A percentile compares a stretch with the other conserved stretches of the same genome.
Evolutionary conservation across 2,888 invertebrate species (phyloP).

Genomic region (Tortricodes alternella): DNA sequence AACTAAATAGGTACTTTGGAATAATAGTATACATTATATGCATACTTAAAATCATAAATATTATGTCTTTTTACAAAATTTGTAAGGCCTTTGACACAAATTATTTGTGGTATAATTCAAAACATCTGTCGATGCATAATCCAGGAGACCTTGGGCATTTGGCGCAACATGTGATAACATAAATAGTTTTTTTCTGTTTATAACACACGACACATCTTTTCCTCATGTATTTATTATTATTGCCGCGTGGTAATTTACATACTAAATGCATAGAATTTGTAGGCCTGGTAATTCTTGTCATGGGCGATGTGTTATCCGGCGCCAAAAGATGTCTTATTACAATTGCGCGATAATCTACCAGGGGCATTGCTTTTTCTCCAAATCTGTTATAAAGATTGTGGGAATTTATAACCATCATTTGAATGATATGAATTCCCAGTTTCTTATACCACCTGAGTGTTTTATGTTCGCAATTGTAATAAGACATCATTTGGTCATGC

Average conservation of each 20-base stretch:
- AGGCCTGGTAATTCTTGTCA: background rate
- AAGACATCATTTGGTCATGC: conserved; percentile 11
- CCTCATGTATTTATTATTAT: background rate
- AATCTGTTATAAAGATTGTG: conserved; percentile 12
- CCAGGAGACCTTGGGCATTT: conserved; percentile 3
- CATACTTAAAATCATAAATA: no score
- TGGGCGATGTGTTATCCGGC: background rate
- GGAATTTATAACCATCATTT: background rate
- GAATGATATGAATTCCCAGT: conserved; percentile 1
- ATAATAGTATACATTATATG: no score
- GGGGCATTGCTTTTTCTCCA: conserved; percentile 6
- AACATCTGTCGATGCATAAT: conserved; percentile 1
- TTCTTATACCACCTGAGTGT: conserved; percentile 17
- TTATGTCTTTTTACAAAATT: no score
- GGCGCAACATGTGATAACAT: background rate
- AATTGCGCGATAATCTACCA: conserved; percentile 1
- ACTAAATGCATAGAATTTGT: background rate
- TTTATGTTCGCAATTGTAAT: conserved; percentile 11
- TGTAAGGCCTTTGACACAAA: no score
- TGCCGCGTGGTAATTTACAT: conserved; percentile 1
- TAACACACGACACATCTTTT: conserved; percentile 4
- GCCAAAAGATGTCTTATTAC: background rate
- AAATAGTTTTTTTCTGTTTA: background rate
- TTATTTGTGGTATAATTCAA: background rate
- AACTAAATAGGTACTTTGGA: no score